These are phyloP conservation scores for Yponomeuta malinellus DNA, from an alignment of 2,888 invertebrate genomes.

Conservation along the genomic window DNA sequence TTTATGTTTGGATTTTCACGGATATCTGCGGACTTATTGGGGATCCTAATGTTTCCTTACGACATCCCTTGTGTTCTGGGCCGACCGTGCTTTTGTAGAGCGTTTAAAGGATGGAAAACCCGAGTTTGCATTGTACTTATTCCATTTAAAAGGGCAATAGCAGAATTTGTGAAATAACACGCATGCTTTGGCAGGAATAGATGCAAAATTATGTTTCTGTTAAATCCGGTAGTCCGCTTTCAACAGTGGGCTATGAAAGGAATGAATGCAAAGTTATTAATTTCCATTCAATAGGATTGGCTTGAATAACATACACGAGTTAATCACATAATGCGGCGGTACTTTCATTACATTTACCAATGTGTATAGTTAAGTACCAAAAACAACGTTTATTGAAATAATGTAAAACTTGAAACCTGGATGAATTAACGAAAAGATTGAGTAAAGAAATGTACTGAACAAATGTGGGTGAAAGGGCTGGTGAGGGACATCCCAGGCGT, in stretches of 20 bases:
- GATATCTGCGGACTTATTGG: conserved; percentile 32
- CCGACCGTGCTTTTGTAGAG: conserved; percentile 24
- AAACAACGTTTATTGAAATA: too few relatives aligned
- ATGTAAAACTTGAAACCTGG: too few relatives aligned
- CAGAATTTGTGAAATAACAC: conserved; percentile 32
- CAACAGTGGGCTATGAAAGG: conserved; percentile 27
- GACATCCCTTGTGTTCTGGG: conserved; percentile 23
- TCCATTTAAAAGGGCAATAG: conserved; percentile 8
- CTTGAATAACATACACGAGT: not conserved
- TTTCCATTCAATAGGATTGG: conserved; percentile 21
- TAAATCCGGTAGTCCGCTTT: conserved; percentile 40
- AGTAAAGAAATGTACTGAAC: too few relatives aligned
- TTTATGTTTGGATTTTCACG: conserved; percentile 35
- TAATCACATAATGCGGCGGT: not conserved
- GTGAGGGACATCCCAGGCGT: too few relatives aligned
- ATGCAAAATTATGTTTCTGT: conserved; percentile 35
- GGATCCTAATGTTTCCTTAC: conserved; percentile 26
- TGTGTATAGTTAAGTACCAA: too few relatives aligned
- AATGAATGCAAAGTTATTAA: conserved; percentile 36
- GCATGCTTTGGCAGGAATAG: conserved; percentile 42
- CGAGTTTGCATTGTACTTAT: not conserved
- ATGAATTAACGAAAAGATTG: too few relatives aligned
- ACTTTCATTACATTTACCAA: not conserved
- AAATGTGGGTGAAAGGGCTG: too few relatives aligned
- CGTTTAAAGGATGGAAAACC: conserved; percentile 9